phyloP scores from a whole-genome alignment of 2,888 invertebrate species.

The Drosophila paracracens region DNA sequence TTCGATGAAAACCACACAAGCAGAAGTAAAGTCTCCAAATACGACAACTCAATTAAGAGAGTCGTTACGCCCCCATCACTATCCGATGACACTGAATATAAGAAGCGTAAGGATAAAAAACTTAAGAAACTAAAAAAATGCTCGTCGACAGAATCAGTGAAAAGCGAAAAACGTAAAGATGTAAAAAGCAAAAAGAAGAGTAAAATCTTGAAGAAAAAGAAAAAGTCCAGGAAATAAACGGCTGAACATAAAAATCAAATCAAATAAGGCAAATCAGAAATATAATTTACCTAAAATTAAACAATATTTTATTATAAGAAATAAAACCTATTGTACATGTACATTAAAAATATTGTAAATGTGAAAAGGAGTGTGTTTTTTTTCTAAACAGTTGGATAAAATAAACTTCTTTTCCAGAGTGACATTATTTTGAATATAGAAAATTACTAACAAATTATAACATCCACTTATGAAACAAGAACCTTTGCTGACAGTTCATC shows the following conservation, averaged over 20 bases:
- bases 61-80: slow-evolving; percentile 84
- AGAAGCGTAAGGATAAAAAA: slow-evolving; percentile 88
- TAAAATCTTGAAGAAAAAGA: slow-evolving; percentile 79
- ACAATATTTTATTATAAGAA: slow-evolving; percentile 29
- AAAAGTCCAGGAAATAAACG: slow-evolving; percentile 70
- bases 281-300: slow-evolving; percentile 16
- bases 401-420: not conserved
- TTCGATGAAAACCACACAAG: slow-evolving; percentile 87
- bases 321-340: slow-evolving; percentile 21
- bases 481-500: not conserved
- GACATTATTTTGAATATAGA: not conserved
- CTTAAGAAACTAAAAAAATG: slow-evolving; percentile 86
- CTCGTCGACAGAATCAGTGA: slow-evolving; percentile 84
- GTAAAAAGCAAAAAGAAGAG: slow-evolving; percentile 84
- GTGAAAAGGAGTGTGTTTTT: slow-evolving; percentile 4
- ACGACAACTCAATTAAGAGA: slow-evolving; percentile 83
- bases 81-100: slow-evolving; percentile 86
- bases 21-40: slow-evolving; percentile 85
- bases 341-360: slow-evolving; percentile 40
- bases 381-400: not conserved
- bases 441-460: not conserved
- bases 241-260: slow-evolving; percentile 19
- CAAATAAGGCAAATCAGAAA: slow-evolving; percentile 12
- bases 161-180: slow-evolving; percentile 91
- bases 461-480: not conserved